Percentiles rank a stretch among this genome's conserved stretches.
phyloP scores from a whole-genome alignment of 1,140 invertebrate species.

The Drosophila guanche region DNA sequence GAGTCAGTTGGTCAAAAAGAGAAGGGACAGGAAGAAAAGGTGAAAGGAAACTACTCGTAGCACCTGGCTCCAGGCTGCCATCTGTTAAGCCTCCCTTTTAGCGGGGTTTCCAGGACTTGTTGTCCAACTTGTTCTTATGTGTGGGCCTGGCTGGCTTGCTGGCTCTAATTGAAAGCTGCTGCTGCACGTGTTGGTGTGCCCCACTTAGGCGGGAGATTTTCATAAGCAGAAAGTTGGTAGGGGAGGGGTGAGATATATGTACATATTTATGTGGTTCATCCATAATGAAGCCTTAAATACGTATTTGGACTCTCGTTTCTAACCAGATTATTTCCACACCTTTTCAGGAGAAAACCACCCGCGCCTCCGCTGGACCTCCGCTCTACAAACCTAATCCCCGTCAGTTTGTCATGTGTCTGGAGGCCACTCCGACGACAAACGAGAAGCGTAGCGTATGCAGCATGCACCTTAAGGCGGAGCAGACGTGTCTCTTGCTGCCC shows the following conservation, averaged over 20 bases:
- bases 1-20: conserved; percentile 27
- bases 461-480: too few relatives aligned
- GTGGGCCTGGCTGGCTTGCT: conserved; percentile 23
- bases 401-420: neutral
- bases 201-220: neutral
- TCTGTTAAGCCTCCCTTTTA: conserved; percentile 44
- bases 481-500: conserved; percentile 20
- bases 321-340: conserved; percentile 12
- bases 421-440: too few relatives aligned
- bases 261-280: conserved; percentile 33
- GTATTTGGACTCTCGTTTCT: conserved; percentile 23
- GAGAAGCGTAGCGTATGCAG: conserved; percentile 26
- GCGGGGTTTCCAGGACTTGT: conserved; percentile 2
- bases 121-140: too few relatives aligned
- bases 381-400: conserved; percentile 4
- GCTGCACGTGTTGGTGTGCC: conserved; percentile 60
- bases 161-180: conserved; percentile 52
- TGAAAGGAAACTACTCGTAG: neutral
- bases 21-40: neutral
- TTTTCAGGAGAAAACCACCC: neutral
- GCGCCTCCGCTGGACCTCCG: neutral
- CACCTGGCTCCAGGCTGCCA: conserved; percentile 5
- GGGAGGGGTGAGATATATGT: too few relatives aligned
- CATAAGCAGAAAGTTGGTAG: neutral
- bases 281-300: conserved; percentile 43